Base-by-base conservation (phyloP, 2,797 vertebrate species). In the Acanthurus tractus region DNA sequence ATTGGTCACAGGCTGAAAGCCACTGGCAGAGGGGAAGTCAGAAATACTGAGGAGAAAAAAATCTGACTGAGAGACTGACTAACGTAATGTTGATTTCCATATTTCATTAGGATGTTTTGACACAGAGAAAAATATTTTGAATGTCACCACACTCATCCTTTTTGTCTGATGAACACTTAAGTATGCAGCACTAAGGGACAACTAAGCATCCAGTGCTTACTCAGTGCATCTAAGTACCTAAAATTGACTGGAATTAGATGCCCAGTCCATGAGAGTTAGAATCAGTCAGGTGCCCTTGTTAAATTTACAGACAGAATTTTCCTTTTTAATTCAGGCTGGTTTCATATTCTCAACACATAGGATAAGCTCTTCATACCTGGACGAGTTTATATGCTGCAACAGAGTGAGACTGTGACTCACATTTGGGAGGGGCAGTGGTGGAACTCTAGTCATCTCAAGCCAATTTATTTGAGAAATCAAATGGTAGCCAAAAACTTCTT, bases 351-450 rank as follows among this genome's bases (percentile, higher is more conserved):
- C 25, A 45, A 25, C 3, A 29, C 53, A 48, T 20, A 6, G 8
- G 63, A 22, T 57, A 29, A 62, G 48, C 50, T 71, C 50, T 70
- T 74, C 81, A 82, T 76, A 88, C 79, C 70, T 81, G 56, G 36
- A 52, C 67, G 58, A 22, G 42, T 63, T 76, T 74, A 9, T 66
- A 40, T 70, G 64, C 29, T 54, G 58, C 63, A 29, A 65, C 57
- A 50, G 38, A 70, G 42, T 38, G 40, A 85, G 70, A 79, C 65
- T 57, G 63, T 90, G 85, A 85, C 59, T 88, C 80, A 85, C 54
- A n/a, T 70, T 71, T 70, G 65, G 76, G 78, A 87, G 34, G 40
- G 68, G 59, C 77, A 71, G 67, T 53, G 82, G 61, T 44, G 63
- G 75, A 68, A 84, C 74, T 58, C 40, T 18, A 66, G 67, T 76